These are phyloP conservation scores for Intellagama lesueurii DNA, from an alignment of 2,797 vertebrate genomes.

Conservation along the genomic window DNA sequence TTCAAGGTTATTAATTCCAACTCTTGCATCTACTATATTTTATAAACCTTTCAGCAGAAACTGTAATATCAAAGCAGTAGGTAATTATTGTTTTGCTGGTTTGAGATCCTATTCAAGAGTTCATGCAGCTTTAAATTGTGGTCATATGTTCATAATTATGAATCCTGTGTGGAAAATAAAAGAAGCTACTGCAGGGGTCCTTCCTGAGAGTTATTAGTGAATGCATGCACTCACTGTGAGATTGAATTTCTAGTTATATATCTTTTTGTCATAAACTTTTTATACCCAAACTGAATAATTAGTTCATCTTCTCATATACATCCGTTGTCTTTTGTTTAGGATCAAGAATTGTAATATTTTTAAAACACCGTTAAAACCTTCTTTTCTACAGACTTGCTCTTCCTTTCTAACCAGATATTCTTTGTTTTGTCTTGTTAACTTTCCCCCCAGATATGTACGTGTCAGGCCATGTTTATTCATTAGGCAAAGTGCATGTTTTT, in stretches of 20 bases:
- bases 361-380: background rate
- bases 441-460: background rate
- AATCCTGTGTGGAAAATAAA: slow-evolving; percentile 44
- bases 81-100: slow-evolving; percentile 50
- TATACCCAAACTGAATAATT: slow-evolving; percentile 33
- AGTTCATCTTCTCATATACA: background rate
- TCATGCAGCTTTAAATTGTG: slow-evolving; percentile 38
- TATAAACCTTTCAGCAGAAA: slow-evolving; percentile 30
- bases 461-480: background rate
- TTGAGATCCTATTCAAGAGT: slow-evolving; percentile 28
- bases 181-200: slow-evolving; percentile 29
- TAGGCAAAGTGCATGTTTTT: background rate
- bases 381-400: slow-evolving; percentile 7
- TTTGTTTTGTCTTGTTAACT: background rate
- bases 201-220: slow-evolving; percentile 39
- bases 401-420: background rate
- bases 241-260: slow-evolving; percentile 31
- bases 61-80: slow-evolving; percentile 39
- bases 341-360: slow-evolving; percentile 9
- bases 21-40: slow-evolving; percentile 14
- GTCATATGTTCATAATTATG: slow-evolving; percentile 27
- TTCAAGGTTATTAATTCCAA: slow-evolving; percentile 3
- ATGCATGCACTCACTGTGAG: slow-evolving; percentile 1
- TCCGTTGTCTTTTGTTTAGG: slow-evolving; percentile 23
- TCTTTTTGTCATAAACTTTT: slow-evolving; percentile 29